Evolutionary conservation across 2,113 vertebrate genomes (phyloP), one percentile per base, ranked within the genome.

Genomic region (Xerus inauris): DNA sequence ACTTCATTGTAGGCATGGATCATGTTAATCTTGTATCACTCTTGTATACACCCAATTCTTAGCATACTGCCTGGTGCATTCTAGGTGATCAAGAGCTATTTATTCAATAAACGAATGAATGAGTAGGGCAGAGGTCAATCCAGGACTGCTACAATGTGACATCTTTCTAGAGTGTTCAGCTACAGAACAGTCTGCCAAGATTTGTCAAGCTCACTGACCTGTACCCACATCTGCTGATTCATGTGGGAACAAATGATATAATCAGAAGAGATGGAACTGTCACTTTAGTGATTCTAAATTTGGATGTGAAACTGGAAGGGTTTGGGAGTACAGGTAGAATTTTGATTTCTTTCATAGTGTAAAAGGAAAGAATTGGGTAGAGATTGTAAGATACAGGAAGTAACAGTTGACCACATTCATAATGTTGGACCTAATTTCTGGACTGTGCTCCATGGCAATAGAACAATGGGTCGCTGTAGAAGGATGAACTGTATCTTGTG

Each of bases 271-370:
- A 30, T 9, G 32, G 38, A 94, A 49, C 11, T 85, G 26, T 72
- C 59, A 94, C 64, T 81, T 91, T 86, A 87, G 69, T 93, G 77
- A 91, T 45, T 93, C 57, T 95, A 59, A 83, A 92, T 49, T 81
- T 94, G 32, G 28, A 65, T 49, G 87, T 94, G 67, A 90, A 95
- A 96, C 30, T 51, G 93, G 62, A 93, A 75, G n/a, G 51, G 8
- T 86, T 92, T 94, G 30, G 12, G 51, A 95, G 19, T 47, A 40
- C 8, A 83, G 65, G 83, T 86, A 79, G 22, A 40, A 89, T 87
- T 97, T 94, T 85, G 38, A 85, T 91, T 94, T 95, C 30, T 69
- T 94, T 69, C 40, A 59, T 32, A 79, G 45, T 17, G 6, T 93
- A 73, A 91, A 96, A 93, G 1, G 86, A 64, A 89, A 95, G 79